Evolutionary conservation across 2,113 vertebrate species (phyloP), one percentile per base, ranked within the genome.

Genomic region (Heloderma charlesbogerti): DNA sequence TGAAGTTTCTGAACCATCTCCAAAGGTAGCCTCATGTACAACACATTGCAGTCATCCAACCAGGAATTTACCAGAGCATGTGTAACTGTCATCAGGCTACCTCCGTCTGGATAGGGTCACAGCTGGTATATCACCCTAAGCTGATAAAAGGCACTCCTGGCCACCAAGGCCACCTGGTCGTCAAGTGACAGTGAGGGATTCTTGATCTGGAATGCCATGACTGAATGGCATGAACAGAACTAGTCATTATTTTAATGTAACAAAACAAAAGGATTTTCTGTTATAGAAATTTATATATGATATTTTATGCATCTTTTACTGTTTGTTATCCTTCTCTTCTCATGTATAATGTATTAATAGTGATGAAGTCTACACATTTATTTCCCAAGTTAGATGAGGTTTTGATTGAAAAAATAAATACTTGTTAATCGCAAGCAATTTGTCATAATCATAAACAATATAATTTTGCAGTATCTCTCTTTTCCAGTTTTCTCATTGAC

Each of bases 401-500:
- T 27, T 81, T 43, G 40, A n/a, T 89, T 89, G 75, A 31, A 40
- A 75, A 8, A 45, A 82, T 45, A 81, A 88, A 80, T 18, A 85
- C 48, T 2, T 83, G 16, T 79, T 91, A 88, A 66, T 84, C 40
- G 75, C 6, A n/a, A 82, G 78, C 84, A 45, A 91, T 29, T 1
- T 1, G 74, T 3, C 0, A 40, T 63, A 88, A 88, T 45, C 75
- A 71, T 20, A 84, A 86, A 92, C 22, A 60, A 57, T 72, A n/a
- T 84, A 80, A 89, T 81, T 80, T 86, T 80, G 34, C 66, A 84
- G 69, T 80, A 45, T 71, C 20, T 51, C 31, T 86, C 34, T 89
- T 92, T 89, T 57, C 27, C 40, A 86, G 13, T 69, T 29, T 78
- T 89, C 13, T 40, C 48, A 74, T 74, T 92, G 82, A 81, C 22